phyloP scores from a whole-genome alignment of 2,797 vertebrate species.

The Cynopterus sphinx region DNA sequence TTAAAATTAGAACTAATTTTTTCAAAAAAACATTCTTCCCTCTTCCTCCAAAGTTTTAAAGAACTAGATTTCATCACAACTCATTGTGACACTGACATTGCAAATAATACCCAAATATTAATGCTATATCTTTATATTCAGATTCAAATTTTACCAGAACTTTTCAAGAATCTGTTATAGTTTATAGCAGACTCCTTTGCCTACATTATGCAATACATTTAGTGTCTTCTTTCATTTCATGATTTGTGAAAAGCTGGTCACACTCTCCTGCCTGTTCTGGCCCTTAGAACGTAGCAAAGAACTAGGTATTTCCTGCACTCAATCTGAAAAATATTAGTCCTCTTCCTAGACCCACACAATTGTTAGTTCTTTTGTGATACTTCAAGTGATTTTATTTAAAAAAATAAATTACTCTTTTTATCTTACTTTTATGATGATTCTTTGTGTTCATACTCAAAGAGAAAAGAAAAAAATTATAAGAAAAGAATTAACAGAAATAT shows the following conservation, averaged over 20 bases:
- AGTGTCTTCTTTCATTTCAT: not conserved
- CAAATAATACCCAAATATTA: not conserved
- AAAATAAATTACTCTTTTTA: not conserved
- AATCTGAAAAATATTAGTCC: not conserved
- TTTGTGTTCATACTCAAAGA: not conserved
- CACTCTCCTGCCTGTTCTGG: not conserved
- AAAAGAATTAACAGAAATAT: not conserved
- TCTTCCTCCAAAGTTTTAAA: too few species aligned
- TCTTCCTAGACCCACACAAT: not conserved
- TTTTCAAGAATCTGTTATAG: not conserved
- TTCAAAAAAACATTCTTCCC: too few species aligned
- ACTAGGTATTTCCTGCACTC: not conserved
- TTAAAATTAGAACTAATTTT: not conserved
- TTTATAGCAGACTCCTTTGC: not conserved
- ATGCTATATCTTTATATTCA: not conserved
- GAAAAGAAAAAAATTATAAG: not conserved
- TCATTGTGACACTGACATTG: not conserved
- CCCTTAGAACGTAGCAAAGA: not conserved
- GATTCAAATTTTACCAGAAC: not conserved
- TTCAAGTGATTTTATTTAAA: not conserved
- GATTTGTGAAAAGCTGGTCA: not conserved
- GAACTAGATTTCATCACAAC: not conserved
- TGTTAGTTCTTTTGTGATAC: not conserved
- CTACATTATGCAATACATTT: too few species aligned
- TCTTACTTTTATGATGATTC: not conserved